These are phyloP conservation scores for Microchirus variegatus DNA, from an alignment of 2,797 vertebrate genomes.

Conservation along the genomic window DNA sequence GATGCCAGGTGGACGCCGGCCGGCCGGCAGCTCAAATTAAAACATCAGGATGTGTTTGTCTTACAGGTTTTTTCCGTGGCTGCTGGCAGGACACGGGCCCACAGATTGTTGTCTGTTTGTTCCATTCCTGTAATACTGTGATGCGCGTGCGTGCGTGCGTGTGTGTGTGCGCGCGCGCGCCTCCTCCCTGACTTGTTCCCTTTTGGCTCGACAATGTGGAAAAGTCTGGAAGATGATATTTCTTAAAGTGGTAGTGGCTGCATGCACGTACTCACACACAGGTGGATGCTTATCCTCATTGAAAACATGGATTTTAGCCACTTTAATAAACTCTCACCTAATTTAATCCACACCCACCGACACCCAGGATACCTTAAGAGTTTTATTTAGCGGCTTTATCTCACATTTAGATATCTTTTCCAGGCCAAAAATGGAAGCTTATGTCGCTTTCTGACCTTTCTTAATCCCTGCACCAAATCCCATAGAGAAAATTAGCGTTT, in stretches of 20 bases:
- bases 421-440: no score
- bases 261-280: not conserved
- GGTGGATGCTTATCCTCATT: no score
- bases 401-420: no score
- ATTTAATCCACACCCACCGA: no score
- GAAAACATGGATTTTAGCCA: no score
- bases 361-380: no score
- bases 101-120: constrained; percentile 14
- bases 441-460: no score
- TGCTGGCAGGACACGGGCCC: constrained; percentile 4
- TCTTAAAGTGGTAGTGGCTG: not conserved
- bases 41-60: constrained; percentile 15
- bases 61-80: constrained; percentile 27
- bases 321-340: no score
- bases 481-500: no score
- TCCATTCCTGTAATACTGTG: constrained; percentile 3
- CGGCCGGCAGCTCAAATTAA: constrained; percentile 24
- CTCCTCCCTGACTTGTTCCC: not conserved
- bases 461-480: no score
- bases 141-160: constrained; percentile 8
- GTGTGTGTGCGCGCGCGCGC: not conserved
- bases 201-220: constrained; percentile 4
- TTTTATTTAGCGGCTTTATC: no score
- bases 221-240: constrained; percentile 16
- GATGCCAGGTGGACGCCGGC: constrained; percentile 41